Conservation (phyloP, 2,888 invertebrate species). For the Limenitis camilla region DNA sequence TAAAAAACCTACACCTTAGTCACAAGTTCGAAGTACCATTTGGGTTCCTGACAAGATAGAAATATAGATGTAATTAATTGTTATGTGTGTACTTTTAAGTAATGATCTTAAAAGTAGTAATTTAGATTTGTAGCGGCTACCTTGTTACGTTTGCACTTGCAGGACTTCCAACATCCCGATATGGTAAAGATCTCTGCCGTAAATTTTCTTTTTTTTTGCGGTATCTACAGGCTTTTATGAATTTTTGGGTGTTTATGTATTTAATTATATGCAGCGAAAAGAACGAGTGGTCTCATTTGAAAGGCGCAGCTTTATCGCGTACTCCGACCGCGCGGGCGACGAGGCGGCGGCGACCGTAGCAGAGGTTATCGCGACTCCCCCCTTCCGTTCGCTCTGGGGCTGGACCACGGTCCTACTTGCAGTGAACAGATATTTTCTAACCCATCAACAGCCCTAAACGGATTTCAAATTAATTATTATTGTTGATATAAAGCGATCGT, state of each 20-base stretch:
- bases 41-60: too few relatives aligned
- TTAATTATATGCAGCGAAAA: slow-evolving; percentile 35
- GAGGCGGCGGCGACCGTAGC: slow-evolving; percentile 49
- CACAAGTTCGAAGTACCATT: too few relatives aligned
- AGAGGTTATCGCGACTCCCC: slow-evolving; percentile 59
- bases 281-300: slow-evolving; percentile 60
- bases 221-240: neutral
- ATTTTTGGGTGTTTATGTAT: neutral
- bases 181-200: too few relatives aligned
- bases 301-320: slow-evolving; percentile 56
- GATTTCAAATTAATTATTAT: slow-evolving; percentile 17
- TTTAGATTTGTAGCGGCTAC: too few relatives aligned
- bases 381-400: slow-evolving; percentile 42
- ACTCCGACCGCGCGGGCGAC: too few relatives aligned
- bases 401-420: slow-evolving; percentile 41
- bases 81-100: too few relatives aligned
- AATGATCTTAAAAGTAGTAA: too few relatives aligned
- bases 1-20: too few relatives aligned
- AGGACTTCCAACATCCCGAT: too few relatives aligned
- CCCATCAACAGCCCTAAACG: slow-evolving; percentile 40
- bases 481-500: slow-evolving; percentile 12
- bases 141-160: too few relatives aligned
- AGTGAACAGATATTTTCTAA: slow-evolving; percentile 53
- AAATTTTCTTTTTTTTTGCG: neutral
- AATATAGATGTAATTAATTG: too few relatives aligned